A percentile compares a stretch with the other conserved stretches of the same genome.
These are phyloP conservation scores for Lagodon rhomboides DNA, from an alignment of 2,797 vertebrate species.

Conservation along the genomic window DNA sequence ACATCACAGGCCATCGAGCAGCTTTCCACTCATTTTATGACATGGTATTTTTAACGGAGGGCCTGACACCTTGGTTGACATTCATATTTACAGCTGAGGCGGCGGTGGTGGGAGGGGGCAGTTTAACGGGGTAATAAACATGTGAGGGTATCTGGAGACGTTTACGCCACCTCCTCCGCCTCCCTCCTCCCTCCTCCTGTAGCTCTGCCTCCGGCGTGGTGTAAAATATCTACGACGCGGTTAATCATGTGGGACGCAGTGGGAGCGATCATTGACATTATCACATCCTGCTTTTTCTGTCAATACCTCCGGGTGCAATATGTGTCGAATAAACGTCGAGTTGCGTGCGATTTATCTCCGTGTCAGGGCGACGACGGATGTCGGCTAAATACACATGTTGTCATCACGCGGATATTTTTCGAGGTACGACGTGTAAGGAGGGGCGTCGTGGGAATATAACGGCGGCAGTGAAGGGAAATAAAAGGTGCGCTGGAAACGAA, in stretches of 20 bases:
- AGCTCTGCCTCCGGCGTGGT: slow-evolving; percentile 14
- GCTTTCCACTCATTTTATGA: slow-evolving; percentile 63
- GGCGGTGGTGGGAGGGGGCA: slow-evolving; percentile 27
- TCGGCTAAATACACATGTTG: slow-evolving; percentile 42
- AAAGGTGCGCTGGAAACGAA: slow-evolving; percentile 14
- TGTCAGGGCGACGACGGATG: slow-evolving; percentile 28
- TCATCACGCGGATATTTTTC: slow-evolving; percentile 28
- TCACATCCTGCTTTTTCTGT: slow-evolving; percentile 58
- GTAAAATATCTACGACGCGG: slow-evolving; percentile 56
- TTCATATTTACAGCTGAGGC: slow-evolving; percentile 60
- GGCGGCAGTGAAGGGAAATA: neutral
- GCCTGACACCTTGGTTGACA: slow-evolving; percentile 51
- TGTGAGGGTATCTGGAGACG: slow-evolving; percentile 66
- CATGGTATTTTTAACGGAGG: slow-evolving; percentile 45
- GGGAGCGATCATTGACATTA: slow-evolving; percentile 53
- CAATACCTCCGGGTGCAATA: slow-evolving; percentile 61
- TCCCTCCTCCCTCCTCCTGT: neutral
- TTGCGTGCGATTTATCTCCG: slow-evolving; percentile 56
- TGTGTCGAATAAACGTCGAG: slow-evolving; percentile 43
- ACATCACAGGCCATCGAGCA: slow-evolving; percentile 66
- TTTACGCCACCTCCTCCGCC: slow-evolving; percentile 39
- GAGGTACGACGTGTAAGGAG: neutral
- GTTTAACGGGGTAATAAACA: slow-evolving; percentile 80
- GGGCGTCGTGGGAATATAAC: neutral
- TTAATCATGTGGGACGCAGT: slow-evolving; percentile 54